Conservation (phyloP, 2,888 invertebrate species). For the Athripsodes cinereus region DNA sequence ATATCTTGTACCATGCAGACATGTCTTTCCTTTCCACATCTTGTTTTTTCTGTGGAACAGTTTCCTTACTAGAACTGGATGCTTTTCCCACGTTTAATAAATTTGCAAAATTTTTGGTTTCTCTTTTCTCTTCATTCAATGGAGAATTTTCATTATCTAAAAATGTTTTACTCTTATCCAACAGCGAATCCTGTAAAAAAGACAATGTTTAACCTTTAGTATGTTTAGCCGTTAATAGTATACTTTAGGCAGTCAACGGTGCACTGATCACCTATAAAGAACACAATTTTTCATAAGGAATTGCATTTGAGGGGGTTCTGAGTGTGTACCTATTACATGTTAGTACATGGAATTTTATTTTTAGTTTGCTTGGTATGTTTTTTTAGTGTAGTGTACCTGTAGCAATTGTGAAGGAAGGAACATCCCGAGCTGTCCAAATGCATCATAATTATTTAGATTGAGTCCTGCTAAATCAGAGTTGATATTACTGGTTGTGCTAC, state of each 20-base stretch:
- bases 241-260: too few species aligned
- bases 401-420: slow-evolving; percentile 50
- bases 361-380: too few species aligned
- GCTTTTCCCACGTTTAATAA: slow-evolving; percentile 8
- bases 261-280: too few species aligned
- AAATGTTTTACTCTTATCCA: not conserved
- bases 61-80: slow-evolving; percentile 6
- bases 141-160: not conserved
- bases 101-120: not conserved
- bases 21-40: slow-evolving; percentile 40
- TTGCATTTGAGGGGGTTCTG: too few species aligned
- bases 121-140: not conserved
- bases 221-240: too few species aligned
- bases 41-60: slow-evolving; percentile 15
- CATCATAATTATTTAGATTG: slow-evolving; percentile 36
- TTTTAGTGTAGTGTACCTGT: slow-evolving; percentile 42
- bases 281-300: too few species aligned
- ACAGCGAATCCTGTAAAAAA: not conserved
- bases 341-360: too few species aligned
- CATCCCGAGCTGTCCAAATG: slow-evolving; percentile 39
- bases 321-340: too few species aligned
- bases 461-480: slow-evolving; percentile 43
- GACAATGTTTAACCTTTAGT: slow-evolving; percentile 2
- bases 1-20: slow-evolving; percentile 78
- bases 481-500: slow-evolving; percentile 15